phyloP scores from a whole-genome alignment of 2,888 invertebrate species.

The Pristionchus japonicus region DNA sequence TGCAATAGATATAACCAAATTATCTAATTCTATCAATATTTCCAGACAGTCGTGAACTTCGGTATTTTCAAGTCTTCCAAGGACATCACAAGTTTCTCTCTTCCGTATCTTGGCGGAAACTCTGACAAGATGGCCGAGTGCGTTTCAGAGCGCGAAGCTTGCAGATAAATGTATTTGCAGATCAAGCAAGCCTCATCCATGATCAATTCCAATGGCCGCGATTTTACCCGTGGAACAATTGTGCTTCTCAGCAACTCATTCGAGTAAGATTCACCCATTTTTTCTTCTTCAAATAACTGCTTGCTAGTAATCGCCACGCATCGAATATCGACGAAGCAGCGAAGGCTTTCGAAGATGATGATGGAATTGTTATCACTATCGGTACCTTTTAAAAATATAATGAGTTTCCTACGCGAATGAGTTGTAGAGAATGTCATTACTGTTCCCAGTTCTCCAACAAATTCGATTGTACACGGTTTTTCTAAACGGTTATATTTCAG shows the following conservation, averaged over 20 bases:
- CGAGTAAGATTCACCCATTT: not conserved
- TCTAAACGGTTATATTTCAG: no score
- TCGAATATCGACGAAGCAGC: not conserved
- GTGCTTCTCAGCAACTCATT: not conserved
- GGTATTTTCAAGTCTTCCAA: not conserved
- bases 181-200: not conserved
- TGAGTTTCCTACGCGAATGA: not conserved
- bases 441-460: no score
- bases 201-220: not conserved
- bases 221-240: not conserved
- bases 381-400: not conserved
- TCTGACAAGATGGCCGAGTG: not conserved
- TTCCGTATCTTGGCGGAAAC: not conserved
- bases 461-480: no score
- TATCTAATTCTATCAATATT: not conserved
- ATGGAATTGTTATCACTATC: not conserved
- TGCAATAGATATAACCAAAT: not conserved
- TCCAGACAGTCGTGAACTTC: not conserved
- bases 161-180: not conserved
- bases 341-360: not conserved
- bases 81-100: not conserved
- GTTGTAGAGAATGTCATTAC: no score
- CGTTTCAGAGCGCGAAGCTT: not conserved
- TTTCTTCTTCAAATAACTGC: not conserved
- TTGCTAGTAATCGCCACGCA: not conserved